These are phyloP conservation scores for Isichthys henryi DNA, from an alignment of 2,113 vertebrate species.

Conservation along the genomic window DNA sequence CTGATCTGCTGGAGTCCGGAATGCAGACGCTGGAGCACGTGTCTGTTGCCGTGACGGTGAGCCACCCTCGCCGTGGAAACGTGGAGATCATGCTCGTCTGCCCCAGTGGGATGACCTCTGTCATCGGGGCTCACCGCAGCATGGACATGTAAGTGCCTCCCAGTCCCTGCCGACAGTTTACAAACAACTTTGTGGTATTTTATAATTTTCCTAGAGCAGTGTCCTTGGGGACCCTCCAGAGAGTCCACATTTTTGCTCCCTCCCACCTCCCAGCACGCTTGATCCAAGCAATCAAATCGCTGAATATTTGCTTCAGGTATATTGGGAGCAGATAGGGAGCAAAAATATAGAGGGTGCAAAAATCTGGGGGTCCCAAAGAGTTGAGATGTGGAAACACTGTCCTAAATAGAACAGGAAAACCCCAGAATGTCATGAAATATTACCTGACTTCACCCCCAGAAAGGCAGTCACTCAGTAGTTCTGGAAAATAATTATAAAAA, in stretches of 20 bases:
- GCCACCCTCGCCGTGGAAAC: constrained; percentile 77
- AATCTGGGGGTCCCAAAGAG: not conserved
- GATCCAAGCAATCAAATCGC: not conserved
- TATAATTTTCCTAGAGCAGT: not conserved
- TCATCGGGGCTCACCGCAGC: constrained; percentile 73
- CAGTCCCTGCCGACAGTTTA: not conserved
- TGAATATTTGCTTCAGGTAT: not conserved
- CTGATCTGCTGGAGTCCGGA: constrained; percentile 73
- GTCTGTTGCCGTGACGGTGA: constrained; percentile 76
- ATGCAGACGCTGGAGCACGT: constrained; percentile 90
- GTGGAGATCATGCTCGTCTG: constrained; percentile 77
- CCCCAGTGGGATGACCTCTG: constrained; percentile 85
- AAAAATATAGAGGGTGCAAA: not conserved
- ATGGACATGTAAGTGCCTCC: constrained; percentile 70
- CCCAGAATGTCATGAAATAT: not conserved
- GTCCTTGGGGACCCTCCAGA: not conserved
- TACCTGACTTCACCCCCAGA: not conserved
- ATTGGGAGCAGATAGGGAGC: not conserved
- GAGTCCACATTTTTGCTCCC: not conserved
- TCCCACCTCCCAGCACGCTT: too few species aligned
- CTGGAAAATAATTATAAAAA: not conserved
- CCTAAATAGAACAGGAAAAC: not conserved
- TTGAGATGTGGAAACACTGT: not conserved
- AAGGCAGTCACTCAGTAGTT: not conserved
- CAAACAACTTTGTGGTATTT: not conserved